These are phyloP conservation scores for Parotia lawesii DNA, from an alignment of 2,113 vertebrate species.

Conservation along the genomic window DNA sequence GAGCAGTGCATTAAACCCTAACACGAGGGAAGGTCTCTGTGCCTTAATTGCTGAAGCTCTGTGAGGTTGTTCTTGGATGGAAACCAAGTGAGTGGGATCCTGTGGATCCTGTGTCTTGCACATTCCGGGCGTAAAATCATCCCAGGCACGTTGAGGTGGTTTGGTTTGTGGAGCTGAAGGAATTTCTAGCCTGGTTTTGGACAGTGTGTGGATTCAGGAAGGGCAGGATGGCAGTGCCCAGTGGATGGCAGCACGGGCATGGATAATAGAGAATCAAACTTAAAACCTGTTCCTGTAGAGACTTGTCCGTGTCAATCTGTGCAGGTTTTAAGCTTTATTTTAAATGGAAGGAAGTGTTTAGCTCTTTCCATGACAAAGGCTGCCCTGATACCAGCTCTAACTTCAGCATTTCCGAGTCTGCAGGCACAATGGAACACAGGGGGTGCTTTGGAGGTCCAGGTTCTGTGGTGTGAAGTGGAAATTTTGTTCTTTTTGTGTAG, in stretches of 20 bases:
- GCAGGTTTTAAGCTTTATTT: not conserved
- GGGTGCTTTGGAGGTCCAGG: not conserved
- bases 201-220: rapidly evolving
- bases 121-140: not conserved
- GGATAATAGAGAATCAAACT: not conserved
- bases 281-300: not conserved
- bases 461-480: not conserved
- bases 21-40: not conserved
- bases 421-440: rapidly evolving
- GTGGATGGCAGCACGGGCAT: constrained; percentile 33
- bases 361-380: not conserved
- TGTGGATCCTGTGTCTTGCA: not conserved
- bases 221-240: not conserved
- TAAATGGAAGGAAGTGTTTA: not conserved
- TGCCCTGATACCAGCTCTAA: not conserved
- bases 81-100: not conserved
- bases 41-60: not conserved
- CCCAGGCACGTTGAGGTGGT: not conserved
- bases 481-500: constrained; percentile 37
- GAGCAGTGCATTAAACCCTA: not conserved
- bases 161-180: not conserved
- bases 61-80: not conserved
- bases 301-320: rapidly evolving
- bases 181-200: not conserved
- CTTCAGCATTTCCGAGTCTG: not conserved